Evolutionary conservation across 1,140 invertebrate genomes (phyloP), one percentile per base, ranked within the genome.

Genomic region (Bombus confusus): DNA sequence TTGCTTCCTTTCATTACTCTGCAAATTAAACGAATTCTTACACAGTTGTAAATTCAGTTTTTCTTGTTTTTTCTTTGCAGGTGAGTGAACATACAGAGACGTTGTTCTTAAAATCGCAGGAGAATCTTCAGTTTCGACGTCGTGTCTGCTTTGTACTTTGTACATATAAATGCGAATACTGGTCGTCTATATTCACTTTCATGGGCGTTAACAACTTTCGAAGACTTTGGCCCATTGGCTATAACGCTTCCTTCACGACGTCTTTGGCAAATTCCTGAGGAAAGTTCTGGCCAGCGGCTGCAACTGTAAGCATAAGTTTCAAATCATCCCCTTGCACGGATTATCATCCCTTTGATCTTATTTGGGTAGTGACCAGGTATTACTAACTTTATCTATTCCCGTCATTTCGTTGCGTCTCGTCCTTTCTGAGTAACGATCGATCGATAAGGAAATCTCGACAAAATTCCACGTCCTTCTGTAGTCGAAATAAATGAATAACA

Each of bases 211-310:
- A 84, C 87, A 90, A 85, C 74, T 62, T 80, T 52, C 84, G 64
- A 75, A 57, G 57, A 87, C 76, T 76, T 57, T 52, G 66, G 43
- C 37, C 41, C 66, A 41, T 31, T 41, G 62, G 18, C 62, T 41
- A 37, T 66, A 85, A 68, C 76, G 88, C 85, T 82, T 89, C 88
- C 78, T 89, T 87, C 89, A 87, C 82, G 80, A 74, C 62, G 69
- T 68, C 81, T 64, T 34, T 66, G 78, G 77, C 80, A 79, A 90
- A 89, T 90, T 84, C 62, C 68, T 13, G 47, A 25, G 47, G 79
- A 86, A 88, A 90, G 59, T 89, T 80, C 66, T 47, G 78, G n/a
- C 39, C 43, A n/a, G 25, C 13, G 64, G 73, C 76, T 43, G 39
- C 31, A 57, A 31, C 59, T 62, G 43, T 28, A 37, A 62, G 80